These are phyloP conservation scores for Raja brachyura DNA, from an alignment of 2,113 vertebrate species.

Conservation along the genomic window DNA sequence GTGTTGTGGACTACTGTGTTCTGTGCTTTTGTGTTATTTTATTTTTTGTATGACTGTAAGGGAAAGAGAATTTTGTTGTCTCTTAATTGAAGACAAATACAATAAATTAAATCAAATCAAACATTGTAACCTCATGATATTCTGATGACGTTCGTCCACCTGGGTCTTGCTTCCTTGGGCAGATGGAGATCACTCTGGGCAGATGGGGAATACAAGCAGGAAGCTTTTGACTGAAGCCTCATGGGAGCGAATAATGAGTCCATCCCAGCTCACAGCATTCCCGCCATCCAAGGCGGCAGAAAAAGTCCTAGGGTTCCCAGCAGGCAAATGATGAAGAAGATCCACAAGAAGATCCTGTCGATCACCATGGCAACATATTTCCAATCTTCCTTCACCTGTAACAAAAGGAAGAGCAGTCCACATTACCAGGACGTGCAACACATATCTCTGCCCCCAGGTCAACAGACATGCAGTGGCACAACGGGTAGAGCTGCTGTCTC, in stretches of 20 bases:
- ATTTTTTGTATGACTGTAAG: too few species aligned
- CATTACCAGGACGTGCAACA: neutral
- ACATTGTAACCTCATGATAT: too few species aligned
- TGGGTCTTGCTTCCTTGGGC: neutral
- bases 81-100: too few species aligned
- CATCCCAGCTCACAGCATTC: slow-evolving; percentile 75
- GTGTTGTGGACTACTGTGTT: too few species aligned
- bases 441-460: neutral
- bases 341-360: slow-evolving; percentile 96
- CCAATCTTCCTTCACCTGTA: slow-evolving; percentile 94
- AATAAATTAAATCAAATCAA: too few species aligned
- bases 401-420: slow-evolving; percentile 35
- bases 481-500: too few species aligned
- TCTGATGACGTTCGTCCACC: neutral
- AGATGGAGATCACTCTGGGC: neutral
- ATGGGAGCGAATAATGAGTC: too few species aligned
- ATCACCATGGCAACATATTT: slow-evolving; percentile 98
- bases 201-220: too few species aligned
- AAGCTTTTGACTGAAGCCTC: too few species aligned
- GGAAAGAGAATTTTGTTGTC: too few species aligned
- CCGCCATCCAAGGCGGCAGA: slow-evolving; percentile 90
- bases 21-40: too few species aligned
- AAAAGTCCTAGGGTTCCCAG: slow-evolving; percentile 92
- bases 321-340: slow-evolving; percentile 90
- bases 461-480: too few species aligned